Percentiles rank a stretch among this genome's conserved stretches.
Conservation (phyloP, 2,113 vertebrate species). For the Phocoena phocoena region DNA sequence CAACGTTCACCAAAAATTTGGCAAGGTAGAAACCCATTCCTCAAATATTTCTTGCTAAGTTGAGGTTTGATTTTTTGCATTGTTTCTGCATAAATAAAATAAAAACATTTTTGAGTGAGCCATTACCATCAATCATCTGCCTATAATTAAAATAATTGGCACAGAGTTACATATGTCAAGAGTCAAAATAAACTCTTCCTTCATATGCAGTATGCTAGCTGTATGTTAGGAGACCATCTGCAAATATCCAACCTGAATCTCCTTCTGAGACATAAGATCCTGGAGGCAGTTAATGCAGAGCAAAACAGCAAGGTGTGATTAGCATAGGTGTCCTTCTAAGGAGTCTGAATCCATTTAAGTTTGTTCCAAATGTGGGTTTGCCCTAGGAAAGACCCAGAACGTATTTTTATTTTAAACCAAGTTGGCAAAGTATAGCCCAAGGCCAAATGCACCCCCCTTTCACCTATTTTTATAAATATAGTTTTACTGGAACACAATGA, state of each 20-base stretch:
- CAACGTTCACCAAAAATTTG: not conserved
- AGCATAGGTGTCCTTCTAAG: not conserved
- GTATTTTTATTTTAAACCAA: not conserved
- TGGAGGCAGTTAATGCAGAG: not conserved
- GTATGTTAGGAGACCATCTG: not conserved
- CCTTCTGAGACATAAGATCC: not conserved
- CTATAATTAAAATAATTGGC: not conserved
- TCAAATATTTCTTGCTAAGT: conserved; percentile 20
- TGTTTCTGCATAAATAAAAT: not conserved
- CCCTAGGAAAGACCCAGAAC: not conserved
- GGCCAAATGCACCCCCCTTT: not conserved
- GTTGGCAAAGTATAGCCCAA: not conserved
- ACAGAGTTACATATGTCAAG: not conserved
- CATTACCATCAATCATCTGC: not conserved
- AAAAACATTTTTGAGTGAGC: not conserved
- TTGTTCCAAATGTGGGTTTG: not conserved
- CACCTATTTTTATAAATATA: not conserved
- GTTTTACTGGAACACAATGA: not conserved
- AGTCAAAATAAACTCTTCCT: not conserved
- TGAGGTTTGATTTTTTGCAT: not conserved
- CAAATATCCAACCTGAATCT: not conserved
- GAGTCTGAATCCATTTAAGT: not conserved
- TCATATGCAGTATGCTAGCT: not conserved
- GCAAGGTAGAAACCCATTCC: not conserved
- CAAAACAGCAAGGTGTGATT: not conserved